Conservation (phyloP, 1,140 invertebrate species). For the Holcopasites calliopsidis region DNA sequence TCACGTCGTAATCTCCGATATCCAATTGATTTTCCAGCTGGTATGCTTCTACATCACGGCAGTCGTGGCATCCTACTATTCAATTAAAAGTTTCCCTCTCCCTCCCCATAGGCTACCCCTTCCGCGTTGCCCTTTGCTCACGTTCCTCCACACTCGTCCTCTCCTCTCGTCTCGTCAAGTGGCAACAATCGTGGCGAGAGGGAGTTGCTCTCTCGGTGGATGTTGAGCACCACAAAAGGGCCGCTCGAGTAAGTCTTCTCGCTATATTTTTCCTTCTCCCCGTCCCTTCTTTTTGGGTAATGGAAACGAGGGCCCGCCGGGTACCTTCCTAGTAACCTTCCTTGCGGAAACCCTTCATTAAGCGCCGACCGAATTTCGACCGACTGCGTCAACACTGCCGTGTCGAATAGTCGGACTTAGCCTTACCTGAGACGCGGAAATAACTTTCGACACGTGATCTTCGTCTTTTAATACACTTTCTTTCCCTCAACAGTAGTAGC, state of each 20-base stretch:
- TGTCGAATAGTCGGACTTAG: too few relatives aligned
- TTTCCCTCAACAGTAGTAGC: too few relatives aligned
- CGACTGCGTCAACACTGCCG: conserved; percentile 18
- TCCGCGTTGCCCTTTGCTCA: conserved; percentile 42
- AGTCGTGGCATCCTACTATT: conserved; percentile 72
- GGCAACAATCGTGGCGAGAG: conserved; percentile 65
- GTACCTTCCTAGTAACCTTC: conserved; percentile 40
- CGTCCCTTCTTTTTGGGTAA: conserved; percentile 23
- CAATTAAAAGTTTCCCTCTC: conserved; percentile 74
- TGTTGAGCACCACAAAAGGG: conserved; percentile 60
- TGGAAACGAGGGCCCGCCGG: conserved; percentile 27
- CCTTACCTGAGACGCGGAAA: too few relatives aligned
- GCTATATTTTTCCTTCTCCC: conserved; percentile 39
- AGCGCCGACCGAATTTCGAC: conserved; percentile 36
- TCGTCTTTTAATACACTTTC: too few relatives aligned
- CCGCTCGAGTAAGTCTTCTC: conserved; percentile 48
- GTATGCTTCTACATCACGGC: conserved; percentile 69
- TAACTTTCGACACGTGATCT: too few relatives aligned
- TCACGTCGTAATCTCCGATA: conserved; percentile 76
- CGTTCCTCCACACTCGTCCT: conserved; percentile 50
- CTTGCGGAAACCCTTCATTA: conserved; percentile 33
- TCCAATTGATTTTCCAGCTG: conserved; percentile 77
- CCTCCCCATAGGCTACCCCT: conserved; percentile 13
- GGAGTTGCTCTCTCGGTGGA: conserved; percentile 39
- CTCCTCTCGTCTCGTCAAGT: conserved; percentile 53